Conservation (phyloP, 1,140 invertebrate species). For the Mizuhopecten yessoensis region DNA sequence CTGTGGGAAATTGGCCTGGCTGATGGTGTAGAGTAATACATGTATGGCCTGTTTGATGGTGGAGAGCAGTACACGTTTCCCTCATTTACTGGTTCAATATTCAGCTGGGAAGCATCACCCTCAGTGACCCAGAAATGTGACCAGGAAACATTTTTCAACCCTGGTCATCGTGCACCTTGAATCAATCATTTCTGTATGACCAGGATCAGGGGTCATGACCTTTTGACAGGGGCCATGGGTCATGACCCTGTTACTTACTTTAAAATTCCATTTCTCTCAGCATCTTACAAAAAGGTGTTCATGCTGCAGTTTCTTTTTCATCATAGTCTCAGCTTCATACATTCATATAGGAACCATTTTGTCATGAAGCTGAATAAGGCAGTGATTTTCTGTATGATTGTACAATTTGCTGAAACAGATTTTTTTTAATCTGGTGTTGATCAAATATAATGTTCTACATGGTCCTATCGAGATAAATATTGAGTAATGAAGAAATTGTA, state of each 20-base stretch:
- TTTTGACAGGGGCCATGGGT: constrained; percentile 8
- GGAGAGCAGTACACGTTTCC: neutral
- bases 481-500: too few relatives aligned
- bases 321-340: too few relatives aligned
- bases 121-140: neutral
- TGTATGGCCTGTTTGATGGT: neutral
- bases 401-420: neutral
- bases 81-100: constrained; percentile 33
- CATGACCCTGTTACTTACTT: neutral
- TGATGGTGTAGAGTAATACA: too few relatives aligned
- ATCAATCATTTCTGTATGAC: constrained; percentile 24
- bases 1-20: neutral
- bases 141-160: neutral
- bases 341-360: neutral
- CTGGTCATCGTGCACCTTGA: neutral
- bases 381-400: neutral
- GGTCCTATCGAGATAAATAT: neutral
- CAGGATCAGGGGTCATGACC: neutral
- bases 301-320: too few relatives aligned
- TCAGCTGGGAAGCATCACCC: neutral
- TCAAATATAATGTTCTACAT: too few relatives aligned
- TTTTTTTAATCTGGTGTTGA: neutral
- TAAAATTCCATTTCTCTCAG: neutral
- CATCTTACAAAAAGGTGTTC: too few relatives aligned
- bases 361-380: too few relatives aligned